Base-by-base conservation (phyloP, 2,888 invertebrate genomes). In the Choristoneura rosaceana region DNA sequence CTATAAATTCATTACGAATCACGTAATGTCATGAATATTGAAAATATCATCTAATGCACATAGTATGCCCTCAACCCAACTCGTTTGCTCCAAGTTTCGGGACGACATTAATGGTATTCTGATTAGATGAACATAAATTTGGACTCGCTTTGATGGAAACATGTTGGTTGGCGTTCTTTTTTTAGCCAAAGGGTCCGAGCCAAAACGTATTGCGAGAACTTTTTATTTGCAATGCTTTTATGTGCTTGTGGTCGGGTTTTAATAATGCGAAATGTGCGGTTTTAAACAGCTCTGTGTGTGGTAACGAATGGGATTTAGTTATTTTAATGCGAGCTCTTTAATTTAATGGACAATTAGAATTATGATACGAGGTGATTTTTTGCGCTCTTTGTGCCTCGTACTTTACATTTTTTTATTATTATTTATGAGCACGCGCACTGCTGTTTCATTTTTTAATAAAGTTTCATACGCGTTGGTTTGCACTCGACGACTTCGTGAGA, bases 81-180 rank as follows among this genome's bases (percentile, higher is more conserved):
- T 66, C 73, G 74, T 71, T 70, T 45, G 61, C 65, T 55, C 41
- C 74, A 71, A 78, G 77, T 74, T 81, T 79, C 59, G 73, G 75
- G 76, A 76, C 79, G 75, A 76, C 79, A 82, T 78, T 86, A 87
- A 85, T 84, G 80, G 77, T 81, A 82, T 84, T 83, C 82, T 84
- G 87, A 89, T 90, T 90, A 87, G 85, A 82, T 79, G 82, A 85
- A 82, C 81, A 86, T 88, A 86, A 85, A 87, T 88, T 84, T 79
- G 69, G 74, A 75, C 70, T 76, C 76, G 69, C 79, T 81, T 79
- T 82, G 84, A 84, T 82, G 83, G 77, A 82, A 81, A 81, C 80
- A 82, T 78, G 80, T 79, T 78, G 77, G 76, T 58, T 61, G 58
- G 68, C 66, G 55, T 38, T 47, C 43, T 62, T 69, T 78, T 74